These are phyloP conservation scores for Apodemia mormo DNA, from an alignment of 2,888 invertebrate genomes.

Conservation along the genomic window DNA sequence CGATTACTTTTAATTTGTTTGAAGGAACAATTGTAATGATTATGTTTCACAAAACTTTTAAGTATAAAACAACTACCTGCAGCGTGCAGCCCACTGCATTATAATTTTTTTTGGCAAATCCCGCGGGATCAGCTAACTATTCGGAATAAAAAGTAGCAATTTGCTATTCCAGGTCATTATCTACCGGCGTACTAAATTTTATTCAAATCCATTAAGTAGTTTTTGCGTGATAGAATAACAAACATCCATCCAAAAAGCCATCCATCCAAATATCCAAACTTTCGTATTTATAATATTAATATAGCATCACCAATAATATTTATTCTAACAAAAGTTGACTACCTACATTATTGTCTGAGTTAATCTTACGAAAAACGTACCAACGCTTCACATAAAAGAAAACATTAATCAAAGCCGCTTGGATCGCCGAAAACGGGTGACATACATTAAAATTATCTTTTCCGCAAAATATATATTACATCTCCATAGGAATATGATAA, in stretches of 20 bases:
- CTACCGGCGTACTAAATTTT: too few species aligned
- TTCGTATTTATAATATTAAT: too few species aligned
- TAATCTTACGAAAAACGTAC: conserved; percentile 13
- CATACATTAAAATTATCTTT: conserved; percentile 19
- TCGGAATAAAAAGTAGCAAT: too few species aligned
- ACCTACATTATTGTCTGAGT: background rate
- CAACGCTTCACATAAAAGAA: conserved; percentile 26
- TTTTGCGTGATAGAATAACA: too few species aligned
- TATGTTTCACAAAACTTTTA: background rate
- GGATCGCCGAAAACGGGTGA: background rate
- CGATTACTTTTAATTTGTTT: too few species aligned
- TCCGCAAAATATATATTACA: conserved; percentile 11
- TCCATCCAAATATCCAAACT: too few species aligned
- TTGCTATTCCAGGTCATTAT: too few species aligned
- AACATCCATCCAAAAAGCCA: too few species aligned
- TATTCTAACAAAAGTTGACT: background rate
- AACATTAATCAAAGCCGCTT: conserved; percentile 16
- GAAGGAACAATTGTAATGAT: background rate
- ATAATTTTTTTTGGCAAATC: too few species aligned
- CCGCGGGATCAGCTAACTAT: too few species aligned
- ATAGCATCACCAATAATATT: background rate
- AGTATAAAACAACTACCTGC: background rate
- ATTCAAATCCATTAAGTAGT: too few species aligned
- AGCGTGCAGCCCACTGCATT: too few species aligned
- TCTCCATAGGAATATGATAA: conserved; percentile 14